A percentile compares a stretch with the other conserved stretches of the same genome.
These are phyloP conservation scores for Eristalis pertinax DNA, from an alignment of 2,888 invertebrate species.

Conservation along the genomic window DNA sequence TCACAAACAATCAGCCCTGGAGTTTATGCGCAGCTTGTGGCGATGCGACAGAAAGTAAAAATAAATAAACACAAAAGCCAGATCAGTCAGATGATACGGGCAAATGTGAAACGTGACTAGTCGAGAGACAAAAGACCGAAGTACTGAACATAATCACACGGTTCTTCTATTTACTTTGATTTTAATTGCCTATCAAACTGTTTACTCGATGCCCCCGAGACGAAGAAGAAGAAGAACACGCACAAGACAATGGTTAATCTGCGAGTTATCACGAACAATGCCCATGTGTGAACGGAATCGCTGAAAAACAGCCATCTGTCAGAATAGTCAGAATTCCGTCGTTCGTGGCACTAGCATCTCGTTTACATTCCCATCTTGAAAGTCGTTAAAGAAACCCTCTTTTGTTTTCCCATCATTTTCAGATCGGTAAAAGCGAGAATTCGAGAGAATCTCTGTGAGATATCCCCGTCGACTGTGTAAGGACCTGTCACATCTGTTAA, in stretches of 20 bases:
- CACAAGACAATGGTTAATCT: not conserved
- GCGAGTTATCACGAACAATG: constrained; percentile 31
- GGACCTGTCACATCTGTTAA: not conserved
- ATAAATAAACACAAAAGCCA: not conserved
- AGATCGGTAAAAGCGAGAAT: constrained; percentile 75
- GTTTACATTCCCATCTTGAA: not conserved
- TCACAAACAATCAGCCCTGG: not conserved
- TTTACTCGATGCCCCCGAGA: not conserved
- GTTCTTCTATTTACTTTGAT: not conserved
- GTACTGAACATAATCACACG: constrained; percentile 7
- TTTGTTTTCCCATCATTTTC: constrained; percentile 70
- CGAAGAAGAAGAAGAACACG: constrained; percentile 2
- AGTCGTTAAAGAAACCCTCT: not conserved
- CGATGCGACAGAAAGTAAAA: not conserved
- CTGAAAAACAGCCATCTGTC: not conserved
- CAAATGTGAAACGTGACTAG: constrained; percentile 59
- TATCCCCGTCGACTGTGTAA: constrained; percentile 29
- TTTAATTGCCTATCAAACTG: constrained; percentile 23
- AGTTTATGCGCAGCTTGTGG: too few relatives aligned
- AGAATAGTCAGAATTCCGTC: too few relatives aligned
- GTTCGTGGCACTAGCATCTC: not conserved
- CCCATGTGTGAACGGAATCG: constrained; percentile 12
- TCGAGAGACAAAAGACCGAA: not conserved
- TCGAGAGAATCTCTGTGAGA: constrained; percentile 25
- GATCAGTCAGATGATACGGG: too few relatives aligned